phyloP scores from a whole-genome alignment of 2,888 invertebrate genomes.

The Pseudanteris insignis region DNA sequence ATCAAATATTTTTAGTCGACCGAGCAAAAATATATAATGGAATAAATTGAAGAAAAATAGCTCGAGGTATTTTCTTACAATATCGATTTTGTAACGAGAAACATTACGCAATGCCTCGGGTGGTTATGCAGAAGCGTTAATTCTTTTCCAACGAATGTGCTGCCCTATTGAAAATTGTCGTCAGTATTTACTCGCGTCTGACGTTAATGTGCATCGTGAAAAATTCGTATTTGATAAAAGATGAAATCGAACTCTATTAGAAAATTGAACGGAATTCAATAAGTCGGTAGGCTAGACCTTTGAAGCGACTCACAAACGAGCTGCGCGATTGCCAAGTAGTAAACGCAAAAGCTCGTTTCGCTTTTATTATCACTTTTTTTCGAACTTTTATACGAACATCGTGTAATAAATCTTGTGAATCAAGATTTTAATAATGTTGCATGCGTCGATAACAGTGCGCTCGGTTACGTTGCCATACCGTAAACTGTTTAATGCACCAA shows the following conservation, averaged over 20 bases:
- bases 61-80: too few species aligned
- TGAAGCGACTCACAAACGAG: slow-evolving; percentile 21
- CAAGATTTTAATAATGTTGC: too few species aligned
- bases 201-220: slow-evolving; percentile 18
- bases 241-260: slow-evolving; percentile 28
- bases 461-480: too few species aligned
- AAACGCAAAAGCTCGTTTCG: slow-evolving; percentile 14
- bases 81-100: too few species aligned
- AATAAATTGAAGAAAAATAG: too few species aligned
- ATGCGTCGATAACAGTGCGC: too few species aligned
- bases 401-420: slow-evolving; percentile 18
- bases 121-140: too few species aligned
- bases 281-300: slow-evolving; percentile 19
- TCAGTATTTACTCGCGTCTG: slow-evolving; percentile 14
- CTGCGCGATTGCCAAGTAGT: too few species aligned
- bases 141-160: slow-evolving; percentile 11
- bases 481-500: too few species aligned
- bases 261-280: slow-evolving; percentile 35
- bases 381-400: slow-evolving; percentile 4
- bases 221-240: slow-evolving; percentile 17
- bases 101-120: too few species aligned
- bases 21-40: too few species aligned
- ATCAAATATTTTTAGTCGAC: neutral
- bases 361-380: too few species aligned
- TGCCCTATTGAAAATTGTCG: slow-evolving; percentile 17